These are phyloP conservation scores for Sarcophaga peregrina DNA, from an alignment of 1,140 invertebrate genomes.

Conservation along the genomic window DNA sequence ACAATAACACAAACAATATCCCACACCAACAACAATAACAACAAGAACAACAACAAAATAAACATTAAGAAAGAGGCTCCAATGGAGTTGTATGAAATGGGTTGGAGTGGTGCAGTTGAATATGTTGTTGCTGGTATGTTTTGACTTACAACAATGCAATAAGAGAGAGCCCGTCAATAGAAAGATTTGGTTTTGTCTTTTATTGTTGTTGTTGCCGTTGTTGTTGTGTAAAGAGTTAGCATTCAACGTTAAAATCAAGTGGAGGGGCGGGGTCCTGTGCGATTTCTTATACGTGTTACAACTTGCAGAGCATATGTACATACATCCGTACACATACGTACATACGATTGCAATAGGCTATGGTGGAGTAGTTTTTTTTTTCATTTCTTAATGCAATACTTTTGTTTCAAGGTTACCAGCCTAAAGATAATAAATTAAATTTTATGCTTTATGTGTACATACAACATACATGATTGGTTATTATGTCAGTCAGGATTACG, in stretches of 20 bases:
- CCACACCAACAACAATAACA: too few species aligned
- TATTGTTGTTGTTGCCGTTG: too few species aligned
- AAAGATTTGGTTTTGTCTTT: neutral
- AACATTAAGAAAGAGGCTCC: neutral
- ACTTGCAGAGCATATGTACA: neutral
- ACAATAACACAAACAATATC: neutral
- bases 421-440: too few species aligned
- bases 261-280: constrained; percentile 30
- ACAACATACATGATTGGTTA: too few species aligned
- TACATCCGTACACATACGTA: neutral
- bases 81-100: neutral
- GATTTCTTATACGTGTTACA: neutral
- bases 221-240: neutral
- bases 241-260: constrained; percentile 7
- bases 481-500: too few species aligned
- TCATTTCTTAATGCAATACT: neutral
- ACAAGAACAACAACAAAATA: neutral
- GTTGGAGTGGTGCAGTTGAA: neutral
- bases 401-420: too few species aligned
- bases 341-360: neutral
- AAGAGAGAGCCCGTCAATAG: neutral
- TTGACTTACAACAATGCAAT: neutral
- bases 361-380: neutral
- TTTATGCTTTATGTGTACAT: too few species aligned
- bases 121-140: neutral